Percentiles rank a stretch among this genome's conserved stretches.
Conservation (phyloP, 2,888 invertebrate species). For the Heliconius ethilla region DNA sequence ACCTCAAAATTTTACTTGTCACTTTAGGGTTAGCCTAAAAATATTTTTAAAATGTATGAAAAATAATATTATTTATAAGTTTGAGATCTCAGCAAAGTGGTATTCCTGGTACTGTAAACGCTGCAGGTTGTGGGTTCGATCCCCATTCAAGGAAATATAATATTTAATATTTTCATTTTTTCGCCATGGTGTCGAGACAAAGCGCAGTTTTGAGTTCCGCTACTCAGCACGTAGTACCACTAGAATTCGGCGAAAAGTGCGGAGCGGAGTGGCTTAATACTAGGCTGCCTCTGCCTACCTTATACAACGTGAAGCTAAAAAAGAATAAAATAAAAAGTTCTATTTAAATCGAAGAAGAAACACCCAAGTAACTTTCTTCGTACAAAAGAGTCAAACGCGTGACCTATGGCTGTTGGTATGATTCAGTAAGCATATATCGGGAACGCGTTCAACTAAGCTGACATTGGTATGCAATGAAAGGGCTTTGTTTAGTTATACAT, state of each 20-base stretch:
- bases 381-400: slow-evolving; percentile 53
- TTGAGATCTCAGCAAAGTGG: too few species aligned
- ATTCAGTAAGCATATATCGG: slow-evolving; percentile 59
- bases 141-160: not conserved
- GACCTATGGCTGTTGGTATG: slow-evolving; percentile 67
- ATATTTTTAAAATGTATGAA: slow-evolving; percentile 20
- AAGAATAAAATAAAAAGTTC: too few species aligned
- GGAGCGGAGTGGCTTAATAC: not conserved
- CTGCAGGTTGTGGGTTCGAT: too few species aligned
- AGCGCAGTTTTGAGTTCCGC: not conserved
- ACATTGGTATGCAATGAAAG: slow-evolving; percentile 52
- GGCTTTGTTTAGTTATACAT: slow-evolving; percentile 34
- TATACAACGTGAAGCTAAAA: too few species aligned
- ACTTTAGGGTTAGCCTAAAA: slow-evolving; percentile 57
- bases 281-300: not conserved
- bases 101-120: too few species aligned
- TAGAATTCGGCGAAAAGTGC: not conserved
- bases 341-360: not conserved
- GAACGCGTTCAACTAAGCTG: slow-evolving; percentile 58
- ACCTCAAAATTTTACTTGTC: slow-evolving; percentile 37
- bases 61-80: too few species aligned
- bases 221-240: not conserved
- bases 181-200: not conserved
- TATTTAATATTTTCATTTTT: not conserved
- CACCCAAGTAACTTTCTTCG: not conserved